Evolutionary conservation across 2,888 invertebrate species (phyloP).

Genomic region (Oligia fasciuncula): DNA sequence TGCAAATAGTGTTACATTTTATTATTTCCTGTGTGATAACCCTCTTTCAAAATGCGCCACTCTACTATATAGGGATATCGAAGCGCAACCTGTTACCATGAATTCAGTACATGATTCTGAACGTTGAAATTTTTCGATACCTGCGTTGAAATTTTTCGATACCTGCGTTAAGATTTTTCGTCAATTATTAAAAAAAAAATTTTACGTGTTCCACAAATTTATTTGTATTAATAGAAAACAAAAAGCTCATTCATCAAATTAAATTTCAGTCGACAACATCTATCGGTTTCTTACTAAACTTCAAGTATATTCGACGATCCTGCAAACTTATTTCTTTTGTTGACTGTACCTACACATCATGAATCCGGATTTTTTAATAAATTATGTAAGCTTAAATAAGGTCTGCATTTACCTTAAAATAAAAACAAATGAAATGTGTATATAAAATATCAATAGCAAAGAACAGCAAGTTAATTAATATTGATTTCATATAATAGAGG

Average conservation of each 20-base stretch:
- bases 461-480: slow-evolving; percentile 14
- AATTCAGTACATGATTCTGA: not conserved
- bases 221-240: too few species aligned
- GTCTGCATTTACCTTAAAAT: not conserved
- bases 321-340: too few species aligned
- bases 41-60: slow-evolving; percentile 2
- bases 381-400: not conserved
- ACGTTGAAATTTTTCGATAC: not conserved
- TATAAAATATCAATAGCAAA: not conserved
- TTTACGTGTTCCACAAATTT: too few species aligned
- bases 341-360: not conserved
- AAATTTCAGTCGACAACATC: too few species aligned
- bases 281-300: too few species aligned
- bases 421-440: not conserved
- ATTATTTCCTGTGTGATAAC: not conserved
- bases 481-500: slow-evolving; percentile 21
- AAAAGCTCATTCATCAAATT: too few species aligned
- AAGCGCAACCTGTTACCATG: too few species aligned
- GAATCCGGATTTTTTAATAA: not conserved
- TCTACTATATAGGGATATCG: not conserved
- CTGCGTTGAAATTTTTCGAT: too few species aligned
- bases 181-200: too few species aligned
- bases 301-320: too few species aligned
- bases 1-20: not conserved
- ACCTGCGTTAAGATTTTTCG: too few species aligned